Percentiles rank a stretch among this genome's conserved stretches.
Conservation (phyloP, 2,888 invertebrate species). For the Dasypolia templi region DNA sequence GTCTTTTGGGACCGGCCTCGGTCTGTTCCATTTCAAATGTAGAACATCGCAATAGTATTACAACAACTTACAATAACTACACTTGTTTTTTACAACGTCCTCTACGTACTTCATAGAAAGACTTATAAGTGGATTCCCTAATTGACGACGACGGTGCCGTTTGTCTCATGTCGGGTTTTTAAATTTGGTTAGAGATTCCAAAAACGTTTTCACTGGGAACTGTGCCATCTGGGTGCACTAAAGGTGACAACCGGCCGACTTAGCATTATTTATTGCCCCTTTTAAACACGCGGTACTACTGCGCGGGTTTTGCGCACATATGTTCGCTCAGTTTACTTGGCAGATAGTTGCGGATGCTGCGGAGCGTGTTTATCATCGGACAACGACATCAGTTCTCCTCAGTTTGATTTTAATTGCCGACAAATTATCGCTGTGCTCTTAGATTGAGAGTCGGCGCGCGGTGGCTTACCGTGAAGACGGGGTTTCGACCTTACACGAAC, state of each 20-base stretch:
- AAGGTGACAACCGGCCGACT: constrained; percentile 82
- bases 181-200: constrained; percentile 70
- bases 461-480: constrained; percentile 78
- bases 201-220: constrained; percentile 82
- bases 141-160: constrained; percentile 27
- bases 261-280: constrained; percentile 79
- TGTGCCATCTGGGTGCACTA: constrained; percentile 82
- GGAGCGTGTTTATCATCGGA: constrained; percentile 52
- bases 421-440: constrained; percentile 71
- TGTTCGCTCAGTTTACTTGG: constrained; percentile 65
- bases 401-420: constrained; percentile 79
- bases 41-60: constrained; percentile 70
- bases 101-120: constrained; percentile 2
- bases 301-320: constrained; percentile 67
- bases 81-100: neutral
- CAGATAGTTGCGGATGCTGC: constrained; percentile 65
- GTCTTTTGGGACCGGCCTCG: constrained; percentile 76
- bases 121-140: constrained; percentile 23
- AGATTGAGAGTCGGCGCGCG: constrained; percentile 70
- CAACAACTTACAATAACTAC: constrained; percentile 20
- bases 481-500: constrained; percentile 83
- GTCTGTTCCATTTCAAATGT: constrained; percentile 79
- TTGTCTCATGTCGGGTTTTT: constrained; percentile 48
- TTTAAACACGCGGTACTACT: constrained; percentile 71
- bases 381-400: constrained; percentile 57